Base-by-base conservation (phyloP, 2,797 vertebrate species). In the Fundulus diaphanus region DNA sequence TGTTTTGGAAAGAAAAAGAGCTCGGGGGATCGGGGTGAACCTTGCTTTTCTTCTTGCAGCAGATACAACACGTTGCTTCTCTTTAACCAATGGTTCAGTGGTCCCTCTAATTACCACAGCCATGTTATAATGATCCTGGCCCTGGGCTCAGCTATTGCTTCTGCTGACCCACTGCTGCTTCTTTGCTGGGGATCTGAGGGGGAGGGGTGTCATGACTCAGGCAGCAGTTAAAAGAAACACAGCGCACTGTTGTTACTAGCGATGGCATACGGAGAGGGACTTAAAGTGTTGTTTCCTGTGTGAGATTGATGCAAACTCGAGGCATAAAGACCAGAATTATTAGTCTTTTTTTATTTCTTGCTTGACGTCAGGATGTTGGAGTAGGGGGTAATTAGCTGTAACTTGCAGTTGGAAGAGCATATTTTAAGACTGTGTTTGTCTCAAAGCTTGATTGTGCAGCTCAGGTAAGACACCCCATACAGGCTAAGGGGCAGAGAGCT, bases 31-130 rank as follows among this genome's bases (percentile, higher is more conserved):
- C 44, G 54, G 48, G 68, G 48, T 80, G 71, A 87, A 75, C 61
- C 46, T 80, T 68, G 20, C 76, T 70, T 81, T 70, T 27, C 37
- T 29, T 72, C 83, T 85, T 86, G 79, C 65, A 81, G 84, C 70
- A 79, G 81, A 88, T 82, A 73, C 88, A 90, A 84, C 81, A 87
- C 82, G 87, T 86, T 83, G 79, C 81, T 89, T 81, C 66, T 78
- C 59, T 93, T 90, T 85, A 91, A 80, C 63, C 46, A 56, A 90
- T 79, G 89, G 78, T 78, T 92, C 84, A 92, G 83, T 92, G 87
- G 81, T 87, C 87, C 66, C 83, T 82, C 81, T 92, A 93, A 93
- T 94, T 89, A 89, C 81, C 81, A 85, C 78, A 80, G 78, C 79
- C 67, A 73, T 89, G 87, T 73, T 83, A 73, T 91, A 93, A 92